A percentile compares a stretch with the other conserved stretches of the same genome.
Conservation (phyloP, 1,140 invertebrate genomes). For the Drosophila sp. region DNA sequence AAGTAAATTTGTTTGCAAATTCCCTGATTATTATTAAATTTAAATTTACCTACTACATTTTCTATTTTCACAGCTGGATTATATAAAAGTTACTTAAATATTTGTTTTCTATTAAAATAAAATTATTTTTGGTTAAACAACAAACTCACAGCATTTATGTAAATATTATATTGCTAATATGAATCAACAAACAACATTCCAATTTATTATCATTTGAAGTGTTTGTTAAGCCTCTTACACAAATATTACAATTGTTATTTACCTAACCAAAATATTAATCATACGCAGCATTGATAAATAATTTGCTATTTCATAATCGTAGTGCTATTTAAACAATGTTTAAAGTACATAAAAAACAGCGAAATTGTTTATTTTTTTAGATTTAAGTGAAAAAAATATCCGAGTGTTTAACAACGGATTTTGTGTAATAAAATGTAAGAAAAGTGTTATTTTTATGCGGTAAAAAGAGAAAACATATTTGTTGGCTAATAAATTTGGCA, state of each 20-base stretch:
- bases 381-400: neutral
- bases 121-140: neutral
- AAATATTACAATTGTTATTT: constrained; percentile 4
- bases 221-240: constrained; percentile 4
- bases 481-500: constrained; percentile 12
- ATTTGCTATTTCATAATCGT: neutral
- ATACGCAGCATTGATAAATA: neutral
- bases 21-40: too few species aligned
- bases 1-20: too few species aligned
- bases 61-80: neutral
- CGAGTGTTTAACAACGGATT: neutral
- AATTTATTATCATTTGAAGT: constrained; percentile 8
- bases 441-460: neutral
- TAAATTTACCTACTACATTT: too few species aligned
- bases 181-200: neutral
- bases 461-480: neutral
- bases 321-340: too few species aligned
- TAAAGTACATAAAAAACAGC: too few species aligned
- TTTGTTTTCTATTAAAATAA: constrained; percentile 1
- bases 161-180: neutral
- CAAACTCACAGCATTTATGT: neutral
- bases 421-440: constrained; percentile 32
- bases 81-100: neutral
- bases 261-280: constrained; percentile 1
- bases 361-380: too few species aligned